Evolutionary conservation across 2,888 invertebrate genomes (phyloP).

Genomic region (Lepidochitona cinerea): DNA sequence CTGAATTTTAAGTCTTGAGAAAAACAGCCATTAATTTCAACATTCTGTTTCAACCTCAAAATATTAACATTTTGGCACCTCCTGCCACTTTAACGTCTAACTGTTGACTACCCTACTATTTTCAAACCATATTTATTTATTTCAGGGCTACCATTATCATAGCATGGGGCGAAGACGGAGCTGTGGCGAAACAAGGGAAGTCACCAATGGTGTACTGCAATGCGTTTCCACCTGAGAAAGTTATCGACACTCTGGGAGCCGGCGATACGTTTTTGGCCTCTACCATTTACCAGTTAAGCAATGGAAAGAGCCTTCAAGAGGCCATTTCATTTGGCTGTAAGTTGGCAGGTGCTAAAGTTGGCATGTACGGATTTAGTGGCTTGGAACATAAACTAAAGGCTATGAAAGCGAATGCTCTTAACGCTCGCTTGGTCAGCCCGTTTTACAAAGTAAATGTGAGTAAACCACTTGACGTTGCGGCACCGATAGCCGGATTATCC

Average conservation of each 20-base stretch:
- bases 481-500: no score
- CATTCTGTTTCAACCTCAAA: no score
- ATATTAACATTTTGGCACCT: no score
- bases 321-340: slow-evolving; percentile 75
- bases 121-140: no score
- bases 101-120: no score
- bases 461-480: no score
- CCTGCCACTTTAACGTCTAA: no score
- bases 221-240: slow-evolving; percentile 72
- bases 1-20: no score
- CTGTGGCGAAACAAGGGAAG: slow-evolving; percentile 43
- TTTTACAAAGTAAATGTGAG: no score
- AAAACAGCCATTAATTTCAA: no score
- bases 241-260: slow-evolving; percentile 78
- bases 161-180: slow-evolving; percentile 77
- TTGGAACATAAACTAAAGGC: slow-evolving; percentile 9
- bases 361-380: slow-evolving; percentile 29
- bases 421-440: no score
- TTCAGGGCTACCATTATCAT: slow-evolving; percentile 62
- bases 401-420: background rate
- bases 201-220: slow-evolving; percentile 69
- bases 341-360: slow-evolving; percentile 75
- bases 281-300: slow-evolving; percentile 73
- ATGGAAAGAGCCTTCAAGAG: slow-evolving; percentile 65
- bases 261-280: slow-evolving; percentile 79